Evolutionary conservation across 2,113 vertebrate genomes (phyloP).

Genomic region (Sylvicapra grimmia): DNA sequence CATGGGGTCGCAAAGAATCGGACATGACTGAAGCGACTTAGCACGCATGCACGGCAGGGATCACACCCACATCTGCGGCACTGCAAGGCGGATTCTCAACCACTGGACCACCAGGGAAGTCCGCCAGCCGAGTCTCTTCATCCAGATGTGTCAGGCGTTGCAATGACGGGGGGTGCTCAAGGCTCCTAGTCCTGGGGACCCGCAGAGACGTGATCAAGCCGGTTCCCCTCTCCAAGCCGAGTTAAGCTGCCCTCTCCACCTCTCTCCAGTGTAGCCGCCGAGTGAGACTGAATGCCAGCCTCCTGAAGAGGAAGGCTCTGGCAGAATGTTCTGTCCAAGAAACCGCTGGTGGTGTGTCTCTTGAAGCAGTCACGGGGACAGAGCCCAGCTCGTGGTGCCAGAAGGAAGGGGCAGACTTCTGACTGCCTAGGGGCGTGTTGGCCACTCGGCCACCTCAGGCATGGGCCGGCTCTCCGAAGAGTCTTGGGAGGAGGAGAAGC

Average conservation of each 20-base stretch:
- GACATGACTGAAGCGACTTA: not conserved
- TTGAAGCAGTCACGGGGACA: not conserved
- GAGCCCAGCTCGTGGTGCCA: not conserved
- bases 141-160: rapidly evolving
- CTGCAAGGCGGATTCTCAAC: not conserved
- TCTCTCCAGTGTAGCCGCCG: not conserved
- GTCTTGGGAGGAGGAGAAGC: not conserved
- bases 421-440: not conserved
- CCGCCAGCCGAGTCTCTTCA: not conserved
- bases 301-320: not conserved
- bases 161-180: not conserved
- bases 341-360: rapidly evolving
- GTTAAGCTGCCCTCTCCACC: not conserved
- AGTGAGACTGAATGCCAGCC: not conserved
- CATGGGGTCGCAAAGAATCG: rapidly evolving
- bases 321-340: not conserved
- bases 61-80: not conserved
- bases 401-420: not conserved
- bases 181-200: not conserved
- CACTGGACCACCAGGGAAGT: not conserved
- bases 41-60: rapidly evolving
- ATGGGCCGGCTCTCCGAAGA: not conserved
- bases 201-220: rapidly evolving
- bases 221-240: not conserved
- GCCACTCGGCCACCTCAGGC: rapidly evolving